Percentiles rank a stretch among this genome's conserved stretches.
Conservation (phyloP, 2,113 vertebrate genomes). For the Pontoporia blainvillei region DNA sequence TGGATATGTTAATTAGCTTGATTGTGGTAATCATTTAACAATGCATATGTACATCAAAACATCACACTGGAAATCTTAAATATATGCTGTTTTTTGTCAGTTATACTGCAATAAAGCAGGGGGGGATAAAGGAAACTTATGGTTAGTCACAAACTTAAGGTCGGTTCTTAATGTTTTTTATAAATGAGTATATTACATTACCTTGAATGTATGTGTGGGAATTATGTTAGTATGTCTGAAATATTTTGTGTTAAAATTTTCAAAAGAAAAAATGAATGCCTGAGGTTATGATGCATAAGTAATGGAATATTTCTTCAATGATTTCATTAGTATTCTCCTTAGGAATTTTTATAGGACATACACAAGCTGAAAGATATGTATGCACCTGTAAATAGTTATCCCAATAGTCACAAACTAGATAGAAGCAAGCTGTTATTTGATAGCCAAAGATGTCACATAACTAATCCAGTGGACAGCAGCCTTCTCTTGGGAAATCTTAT, state of each 20-base stretch:
- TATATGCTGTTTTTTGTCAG: neutral
- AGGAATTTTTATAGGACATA: neutral
- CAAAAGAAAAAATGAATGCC: neutral
- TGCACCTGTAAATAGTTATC: neutral
- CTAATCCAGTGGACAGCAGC: neutral
- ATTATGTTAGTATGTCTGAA: neutral
- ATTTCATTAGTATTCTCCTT: neutral
- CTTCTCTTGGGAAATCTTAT: neutral
- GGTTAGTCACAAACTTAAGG: neutral
- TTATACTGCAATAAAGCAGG: neutral
- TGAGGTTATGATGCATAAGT: neutral
- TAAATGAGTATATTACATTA: neutral
- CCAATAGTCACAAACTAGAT: neutral
- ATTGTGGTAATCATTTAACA: neutral
- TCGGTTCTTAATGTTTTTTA: neutral
- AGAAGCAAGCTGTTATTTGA: neutral
- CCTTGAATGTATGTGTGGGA: neutral
- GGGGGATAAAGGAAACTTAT: neutral
- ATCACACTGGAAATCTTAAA: neutral
- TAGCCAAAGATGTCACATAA: neutral
- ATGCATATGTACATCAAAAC: neutral
- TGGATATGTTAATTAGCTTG: neutral
- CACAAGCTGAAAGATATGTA: neutral
- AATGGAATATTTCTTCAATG: neutral
- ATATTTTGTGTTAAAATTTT: neutral